phyloP scores from a whole-genome alignment of 1,140 invertebrate species.

The Calycopis cecrops region DNA sequence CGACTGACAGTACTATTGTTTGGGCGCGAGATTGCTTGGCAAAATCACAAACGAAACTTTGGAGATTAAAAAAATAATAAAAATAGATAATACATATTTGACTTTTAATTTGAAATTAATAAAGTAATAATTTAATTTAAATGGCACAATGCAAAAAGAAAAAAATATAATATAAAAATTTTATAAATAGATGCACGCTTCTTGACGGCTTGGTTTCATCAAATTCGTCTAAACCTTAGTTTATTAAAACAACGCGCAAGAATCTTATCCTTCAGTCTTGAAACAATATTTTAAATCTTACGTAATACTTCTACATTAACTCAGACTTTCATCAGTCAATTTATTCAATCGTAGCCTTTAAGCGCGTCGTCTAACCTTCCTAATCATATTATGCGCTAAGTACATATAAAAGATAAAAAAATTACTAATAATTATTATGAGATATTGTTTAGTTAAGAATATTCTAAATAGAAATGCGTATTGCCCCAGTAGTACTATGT shows the following conservation, averaged over 20 bases:
- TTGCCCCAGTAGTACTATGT: neutral
- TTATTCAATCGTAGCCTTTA: neutral
- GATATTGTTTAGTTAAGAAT: slow-evolving; percentile 3
- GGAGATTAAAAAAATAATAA: slow-evolving; percentile 3
- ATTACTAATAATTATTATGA: slow-evolving; percentile 4
- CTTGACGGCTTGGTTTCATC: slow-evolving; percentile 1
- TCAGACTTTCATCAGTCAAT: slow-evolving; percentile 4
- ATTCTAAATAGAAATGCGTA: slow-evolving; percentile 10
- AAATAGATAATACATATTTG: slow-evolving; percentile 2
- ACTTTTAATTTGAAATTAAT: slow-evolving; percentile 3
- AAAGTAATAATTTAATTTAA: slow-evolving; percentile 13
- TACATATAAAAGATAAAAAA: slow-evolving; percentile 1
- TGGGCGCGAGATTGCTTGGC: slow-evolving; percentile 4
- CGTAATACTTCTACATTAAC: slow-evolving; percentile 67
- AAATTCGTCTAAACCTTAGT: slow-evolving; percentile 3
- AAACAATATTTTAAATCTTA: slow-evolving; percentile 66
- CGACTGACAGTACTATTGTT: neutral
- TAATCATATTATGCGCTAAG: neutral
- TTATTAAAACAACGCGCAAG: neutral
- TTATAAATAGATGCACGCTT: slow-evolving; percentile 6
- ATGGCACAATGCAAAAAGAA: slow-evolving; percentile 10
- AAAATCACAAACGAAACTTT: slow-evolving; percentile 11
- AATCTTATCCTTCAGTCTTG: slow-evolving; percentile 23
- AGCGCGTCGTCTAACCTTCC: slow-evolving; percentile 3
- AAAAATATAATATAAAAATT: neutral